These are phyloP conservation scores for Goniozus legneri DNA, from an alignment of 1,140 invertebrate genomes.

Conservation along the genomic window DNA sequence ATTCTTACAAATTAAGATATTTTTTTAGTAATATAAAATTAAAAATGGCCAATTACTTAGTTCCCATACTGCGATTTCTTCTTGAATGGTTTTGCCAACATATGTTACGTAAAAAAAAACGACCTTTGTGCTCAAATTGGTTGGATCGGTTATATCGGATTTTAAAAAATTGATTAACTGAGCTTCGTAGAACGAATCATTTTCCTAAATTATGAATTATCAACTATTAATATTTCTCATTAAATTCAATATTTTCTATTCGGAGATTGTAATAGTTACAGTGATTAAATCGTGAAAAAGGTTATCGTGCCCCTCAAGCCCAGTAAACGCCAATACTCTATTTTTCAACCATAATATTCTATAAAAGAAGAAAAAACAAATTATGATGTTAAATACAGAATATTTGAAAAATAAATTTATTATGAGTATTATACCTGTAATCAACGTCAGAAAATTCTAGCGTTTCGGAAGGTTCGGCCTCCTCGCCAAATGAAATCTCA, in stretches of 20 bases:
- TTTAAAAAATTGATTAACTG: conserved; percentile 46
- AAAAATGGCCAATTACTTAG: too few relatives aligned
- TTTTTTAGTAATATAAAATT: too few relatives aligned
- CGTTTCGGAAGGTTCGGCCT: too few relatives aligned
- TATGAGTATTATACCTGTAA: too few relatives aligned
- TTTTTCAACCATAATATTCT: conserved; percentile 46
- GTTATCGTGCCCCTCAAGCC: conserved; percentile 24
- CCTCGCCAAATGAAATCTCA: too few relatives aligned
- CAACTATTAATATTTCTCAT: too few relatives aligned
- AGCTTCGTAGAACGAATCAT: conserved; percentile 37
- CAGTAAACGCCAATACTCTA: conserved; percentile 39
- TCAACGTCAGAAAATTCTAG: too few relatives aligned
- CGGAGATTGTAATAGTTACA: conserved; percentile 38
- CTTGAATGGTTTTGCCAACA: conserved; percentile 53
- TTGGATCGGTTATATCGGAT: conserved; percentile 39
- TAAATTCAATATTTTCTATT: too few relatives aligned
- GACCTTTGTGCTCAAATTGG: conserved; percentile 48
- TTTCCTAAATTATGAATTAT: conserved; percentile 30
- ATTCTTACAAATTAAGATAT: neutral
- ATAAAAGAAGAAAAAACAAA: conserved; percentile 12
- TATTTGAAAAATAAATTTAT: too few relatives aligned
- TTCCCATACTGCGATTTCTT: conserved; percentile 58
- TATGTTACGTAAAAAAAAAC: conserved; percentile 59
- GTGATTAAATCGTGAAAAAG: conserved; percentile 43
- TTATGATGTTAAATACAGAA: too few relatives aligned